Conservation (phyloP, 2,113 vertebrate species). For the Passer domesticus region DNA sequence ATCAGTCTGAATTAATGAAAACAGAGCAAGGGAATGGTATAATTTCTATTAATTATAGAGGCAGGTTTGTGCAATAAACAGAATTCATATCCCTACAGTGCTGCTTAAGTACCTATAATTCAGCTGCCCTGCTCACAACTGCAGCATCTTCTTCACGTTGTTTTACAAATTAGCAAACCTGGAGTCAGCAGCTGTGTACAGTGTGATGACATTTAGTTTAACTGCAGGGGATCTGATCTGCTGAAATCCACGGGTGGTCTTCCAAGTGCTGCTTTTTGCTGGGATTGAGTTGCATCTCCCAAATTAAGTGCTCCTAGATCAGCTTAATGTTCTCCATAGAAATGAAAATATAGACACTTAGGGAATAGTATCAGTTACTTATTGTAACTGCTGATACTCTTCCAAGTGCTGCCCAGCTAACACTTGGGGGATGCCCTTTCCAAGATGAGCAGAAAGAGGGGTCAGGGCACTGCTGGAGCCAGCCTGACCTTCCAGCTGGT, state of each 20-base stretch:
- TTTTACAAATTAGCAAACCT: constrained; percentile 48
- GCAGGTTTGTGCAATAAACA: constrained; percentile 23
- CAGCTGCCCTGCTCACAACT: not conserved
- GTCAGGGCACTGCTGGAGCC: not conserved
- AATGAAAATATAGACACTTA: not conserved
- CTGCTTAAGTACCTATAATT: constrained; percentile 52
- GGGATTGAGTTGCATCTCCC: not conserved
- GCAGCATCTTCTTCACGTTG: not conserved
- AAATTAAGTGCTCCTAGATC: not conserved
- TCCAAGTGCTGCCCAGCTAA: not conserved
- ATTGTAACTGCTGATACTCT: not conserved
- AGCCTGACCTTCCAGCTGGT: not conserved
- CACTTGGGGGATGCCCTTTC: not conserved
- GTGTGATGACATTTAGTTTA: constrained; percentile 17
- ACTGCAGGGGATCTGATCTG: not conserved
- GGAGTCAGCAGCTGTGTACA: not conserved
- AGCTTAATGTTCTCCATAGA: not conserved
- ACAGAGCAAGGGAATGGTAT: not conserved
- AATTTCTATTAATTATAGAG: constrained; percentile 54
- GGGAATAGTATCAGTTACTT: not conserved
- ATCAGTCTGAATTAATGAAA: constrained; percentile 47
- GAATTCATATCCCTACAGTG: constrained; percentile 43
- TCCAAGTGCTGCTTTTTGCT: not conserved
- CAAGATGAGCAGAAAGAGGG: accelerated
- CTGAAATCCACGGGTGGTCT: not conserved